Percentiles rank a stretch among this genome's conserved stretches.
phyloP scores from a whole-genome alignment of 2,888 invertebrate species.

The Phaedon cochleariae region DNA sequence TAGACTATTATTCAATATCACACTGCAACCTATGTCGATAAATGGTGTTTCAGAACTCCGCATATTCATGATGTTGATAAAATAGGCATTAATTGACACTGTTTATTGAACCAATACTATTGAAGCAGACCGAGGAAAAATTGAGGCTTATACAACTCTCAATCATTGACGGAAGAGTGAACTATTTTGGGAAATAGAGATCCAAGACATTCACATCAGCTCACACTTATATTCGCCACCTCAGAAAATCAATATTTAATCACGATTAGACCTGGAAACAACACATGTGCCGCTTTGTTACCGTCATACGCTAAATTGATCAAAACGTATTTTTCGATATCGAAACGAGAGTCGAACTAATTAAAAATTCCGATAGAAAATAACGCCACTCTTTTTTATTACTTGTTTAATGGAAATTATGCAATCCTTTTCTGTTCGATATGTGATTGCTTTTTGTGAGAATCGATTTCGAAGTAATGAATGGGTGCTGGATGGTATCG shows the following conservation, averaged over 20 bases:
- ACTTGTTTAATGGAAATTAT: conserved; percentile 46
- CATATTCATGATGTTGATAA: too few relatives aligned
- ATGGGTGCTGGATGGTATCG: neutral
- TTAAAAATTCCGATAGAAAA: conserved; percentile 58
- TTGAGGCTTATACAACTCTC: too few relatives aligned
- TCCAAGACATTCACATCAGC: neutral
- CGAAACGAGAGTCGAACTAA: conserved; percentile 55
- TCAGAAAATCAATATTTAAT: conserved; percentile 58
- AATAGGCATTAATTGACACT: too few relatives aligned
- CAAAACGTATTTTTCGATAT: conserved; percentile 57
- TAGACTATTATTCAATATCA: too few relatives aligned
- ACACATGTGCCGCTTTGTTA: conserved; percentile 54
- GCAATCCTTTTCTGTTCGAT: conserved; percentile 29
- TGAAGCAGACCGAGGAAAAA: too few relatives aligned
- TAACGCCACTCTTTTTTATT: conserved; percentile 53
- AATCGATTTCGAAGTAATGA: conserved; percentile 3
- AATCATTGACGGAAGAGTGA: too few relatives aligned
- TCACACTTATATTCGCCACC: neutral
- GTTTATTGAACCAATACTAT: too few relatives aligned
- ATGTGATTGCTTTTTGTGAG: conserved; percentile 28
- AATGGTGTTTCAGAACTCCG: too few relatives aligned
- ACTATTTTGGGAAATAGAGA: too few relatives aligned
- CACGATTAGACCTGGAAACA: conserved; percentile 55
- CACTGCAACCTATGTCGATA: too few relatives aligned
- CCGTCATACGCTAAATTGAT: conserved; percentile 57